Evolutionary conservation across 2,888 invertebrate genomes (phyloP).

Genomic region (Xanthia togata): DNA sequence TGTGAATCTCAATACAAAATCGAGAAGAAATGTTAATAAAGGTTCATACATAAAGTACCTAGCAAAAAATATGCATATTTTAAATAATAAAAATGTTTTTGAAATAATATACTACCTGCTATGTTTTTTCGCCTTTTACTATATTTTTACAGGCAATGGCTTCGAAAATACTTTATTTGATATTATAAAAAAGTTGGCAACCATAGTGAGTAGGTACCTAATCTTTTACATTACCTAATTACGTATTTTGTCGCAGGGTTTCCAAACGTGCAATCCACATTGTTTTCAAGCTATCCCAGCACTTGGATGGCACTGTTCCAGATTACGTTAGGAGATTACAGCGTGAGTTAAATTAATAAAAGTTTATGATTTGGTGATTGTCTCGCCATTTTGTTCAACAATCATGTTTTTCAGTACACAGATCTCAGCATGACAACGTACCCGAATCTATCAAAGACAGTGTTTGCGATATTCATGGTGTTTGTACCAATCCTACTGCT

Average conservation of each 20-base stretch:
- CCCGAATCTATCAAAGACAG: constrained; percentile 97
- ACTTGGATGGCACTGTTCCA: constrained; percentile 99
- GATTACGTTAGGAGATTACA: constrained; percentile 99
- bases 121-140: too few relatives aligned
- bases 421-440: constrained; percentile 97
- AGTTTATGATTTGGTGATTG: background rate
- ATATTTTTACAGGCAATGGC: too few relatives aligned
- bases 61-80: too few relatives aligned
- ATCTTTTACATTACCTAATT: too few relatives aligned
- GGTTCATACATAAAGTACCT: too few relatives aligned
- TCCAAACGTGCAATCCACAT: constrained; percentile 94
- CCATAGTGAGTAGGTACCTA: too few relatives aligned
- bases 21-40: too few relatives aligned
- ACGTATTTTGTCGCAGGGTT: constrained; percentile 88
- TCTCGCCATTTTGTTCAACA: background rate
- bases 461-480: constrained; percentile 99
- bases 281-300: constrained; percentile 95
- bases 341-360: constrained; percentile 91
- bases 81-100: too few relatives aligned
- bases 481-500: constrained; percentile 98
- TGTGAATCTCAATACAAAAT: too few relatives aligned
- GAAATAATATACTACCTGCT: too few relatives aligned
- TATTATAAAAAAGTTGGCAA: too few relatives aligned
- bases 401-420: constrained; percentile 93
- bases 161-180: too few relatives aligned